phyloP scores from a whole-genome alignment of 2,888 invertebrate species.

The Kuschelorhynchus macadamiae region DNA sequence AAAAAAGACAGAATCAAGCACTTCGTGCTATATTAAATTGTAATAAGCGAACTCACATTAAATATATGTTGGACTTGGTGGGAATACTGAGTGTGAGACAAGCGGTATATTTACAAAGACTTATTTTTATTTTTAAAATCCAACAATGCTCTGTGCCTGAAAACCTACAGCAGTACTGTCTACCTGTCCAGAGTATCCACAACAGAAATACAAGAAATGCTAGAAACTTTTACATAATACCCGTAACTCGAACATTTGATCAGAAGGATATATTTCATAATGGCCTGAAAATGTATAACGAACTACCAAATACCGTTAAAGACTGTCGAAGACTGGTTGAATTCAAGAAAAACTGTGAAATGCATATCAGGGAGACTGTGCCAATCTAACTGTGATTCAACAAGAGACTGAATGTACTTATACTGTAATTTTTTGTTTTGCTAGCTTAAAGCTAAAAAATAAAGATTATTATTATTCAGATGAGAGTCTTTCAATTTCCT shows the following conservation, averaged over 20 bases:
- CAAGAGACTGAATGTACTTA: no score
- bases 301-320: not conserved
- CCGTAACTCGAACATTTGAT: not conserved
- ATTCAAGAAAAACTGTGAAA: no score
- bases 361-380: no score
- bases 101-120: not conserved
- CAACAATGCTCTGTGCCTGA: no score
- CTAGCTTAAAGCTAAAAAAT: no score
- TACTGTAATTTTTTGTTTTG: no score
- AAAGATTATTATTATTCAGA: no score
- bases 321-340: not conserved
- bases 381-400: no score
- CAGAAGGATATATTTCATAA: not conserved
- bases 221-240: not conserved
- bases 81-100: not conserved
- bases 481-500: no score
- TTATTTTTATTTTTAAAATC: not conserved
- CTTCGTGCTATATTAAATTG: no score
- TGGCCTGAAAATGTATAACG: not conserved
- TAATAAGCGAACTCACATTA: no score
- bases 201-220: not conserved
- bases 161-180: not conserved
- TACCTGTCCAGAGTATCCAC: not conserved
- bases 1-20: no score
- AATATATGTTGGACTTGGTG: not conserved